Conservation (phyloP, 2,888 invertebrate species). For the Pyrrhosoma nymphula region DNA sequence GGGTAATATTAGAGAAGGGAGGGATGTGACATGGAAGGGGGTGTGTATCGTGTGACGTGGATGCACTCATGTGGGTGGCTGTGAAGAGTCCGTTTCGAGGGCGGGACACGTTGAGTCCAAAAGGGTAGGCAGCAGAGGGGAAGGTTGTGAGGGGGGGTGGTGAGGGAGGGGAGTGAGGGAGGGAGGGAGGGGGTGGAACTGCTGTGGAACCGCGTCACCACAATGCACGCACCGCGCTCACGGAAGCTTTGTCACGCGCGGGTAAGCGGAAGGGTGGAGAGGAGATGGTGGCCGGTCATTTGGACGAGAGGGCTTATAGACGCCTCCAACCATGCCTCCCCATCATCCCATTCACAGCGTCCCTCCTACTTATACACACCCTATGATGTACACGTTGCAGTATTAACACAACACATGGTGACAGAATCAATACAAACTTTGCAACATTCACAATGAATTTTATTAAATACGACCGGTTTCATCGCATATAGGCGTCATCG, state of each 20-base stretch:
- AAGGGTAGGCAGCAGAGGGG: background rate
- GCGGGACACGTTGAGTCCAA: background rate
- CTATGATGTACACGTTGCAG: background rate
- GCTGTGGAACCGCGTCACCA: slow-evolving; percentile 4
- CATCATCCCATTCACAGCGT: background rate
- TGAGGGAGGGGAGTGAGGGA: background rate
- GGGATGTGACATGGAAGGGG: background rate
- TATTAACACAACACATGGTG: too few relatives aligned
- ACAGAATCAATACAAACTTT: too few relatives aligned
- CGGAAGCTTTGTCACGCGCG: slow-evolving; percentile 58
- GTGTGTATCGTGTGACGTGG: background rate
- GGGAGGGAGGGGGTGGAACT: background rate
- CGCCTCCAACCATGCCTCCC: background rate
- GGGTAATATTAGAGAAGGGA: background rate
- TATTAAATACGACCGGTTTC: too few relatives aligned
- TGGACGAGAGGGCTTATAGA: background rate
- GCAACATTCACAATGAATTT: too few relatives aligned
- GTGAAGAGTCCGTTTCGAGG: background rate
- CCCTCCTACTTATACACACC: background rate
- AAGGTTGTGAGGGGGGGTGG: background rate
- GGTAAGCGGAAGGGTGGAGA: slow-evolving; percentile 14
- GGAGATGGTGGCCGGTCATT: slow-evolving; percentile 1
- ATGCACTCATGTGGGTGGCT: background rate
- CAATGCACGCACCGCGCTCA: slow-evolving; percentile 55
- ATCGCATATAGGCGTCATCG: too few relatives aligned